phyloP scores from a whole-genome alignment of 2,797 vertebrate genomes.

The Gallirallus australis region DNA sequence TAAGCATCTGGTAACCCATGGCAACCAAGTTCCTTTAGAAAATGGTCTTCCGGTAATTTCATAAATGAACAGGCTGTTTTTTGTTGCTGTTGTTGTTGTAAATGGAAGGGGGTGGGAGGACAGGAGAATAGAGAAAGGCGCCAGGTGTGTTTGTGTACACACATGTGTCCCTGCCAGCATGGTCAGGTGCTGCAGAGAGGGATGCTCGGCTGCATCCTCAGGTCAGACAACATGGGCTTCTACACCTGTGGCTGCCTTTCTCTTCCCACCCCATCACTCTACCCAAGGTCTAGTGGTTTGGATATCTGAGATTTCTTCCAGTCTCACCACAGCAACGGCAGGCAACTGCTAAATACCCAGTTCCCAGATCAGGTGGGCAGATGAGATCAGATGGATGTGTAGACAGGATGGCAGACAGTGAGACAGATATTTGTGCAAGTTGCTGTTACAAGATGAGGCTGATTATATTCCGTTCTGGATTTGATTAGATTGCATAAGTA shows the following conservation, averaged over 20 bases:
- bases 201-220: fast-evolving
- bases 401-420: constrained; percentile 29
- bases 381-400: not conserved
- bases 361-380: not conserved
- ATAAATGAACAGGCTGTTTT: constrained; percentile 1
- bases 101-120: no score
- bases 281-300: not conserved
- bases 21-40: constrained; percentile 68
- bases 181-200: not conserved
- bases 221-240: not conserved
- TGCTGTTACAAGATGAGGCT: constrained; percentile 48
- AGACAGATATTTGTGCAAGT: constrained; percentile 33
- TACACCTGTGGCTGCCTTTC: not conserved
- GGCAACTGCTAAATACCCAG: not conserved
- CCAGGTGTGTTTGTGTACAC: not conserved
- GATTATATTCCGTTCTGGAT: constrained; percentile 67
- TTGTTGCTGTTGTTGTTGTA: not conserved
- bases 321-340: not conserved
- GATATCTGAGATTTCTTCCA: not conserved
- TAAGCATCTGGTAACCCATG: constrained; percentile 64
- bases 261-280: not conserved
- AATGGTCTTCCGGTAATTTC: constrained; percentile 70
- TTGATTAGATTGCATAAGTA: constrained; percentile 71
- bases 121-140: not conserved
- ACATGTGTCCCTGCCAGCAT: fast-evolving